These are phyloP conservation scores for Capreolus pygargus DNA, from an alignment of 2,113 vertebrate species.

Conservation along the genomic window DNA sequence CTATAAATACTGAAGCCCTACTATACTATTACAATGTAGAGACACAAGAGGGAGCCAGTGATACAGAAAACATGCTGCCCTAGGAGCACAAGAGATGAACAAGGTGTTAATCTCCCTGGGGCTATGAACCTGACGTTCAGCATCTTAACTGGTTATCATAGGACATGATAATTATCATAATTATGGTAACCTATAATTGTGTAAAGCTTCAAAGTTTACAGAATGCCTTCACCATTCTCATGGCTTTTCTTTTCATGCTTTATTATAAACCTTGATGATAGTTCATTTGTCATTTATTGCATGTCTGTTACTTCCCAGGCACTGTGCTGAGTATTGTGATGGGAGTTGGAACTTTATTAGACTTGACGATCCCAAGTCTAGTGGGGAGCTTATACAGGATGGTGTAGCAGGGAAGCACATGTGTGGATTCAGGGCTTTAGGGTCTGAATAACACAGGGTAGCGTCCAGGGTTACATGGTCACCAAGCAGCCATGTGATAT, in stretches of 20 bases:
- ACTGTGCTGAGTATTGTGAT: not conserved
- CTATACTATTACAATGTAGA: not conserved
- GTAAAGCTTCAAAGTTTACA: not conserved
- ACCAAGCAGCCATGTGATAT: not conserved
- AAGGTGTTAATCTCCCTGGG: not conserved
- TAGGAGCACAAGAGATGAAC: no score
- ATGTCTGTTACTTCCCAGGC: not conserved
- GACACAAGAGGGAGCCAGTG: not conserved
- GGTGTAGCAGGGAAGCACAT: not conserved
- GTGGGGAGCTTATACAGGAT: not conserved
- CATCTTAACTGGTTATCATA: not conserved
- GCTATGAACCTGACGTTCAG: not conserved
- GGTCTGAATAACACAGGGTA: not conserved
- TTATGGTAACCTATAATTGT: not conserved
- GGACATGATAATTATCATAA: not conserved
- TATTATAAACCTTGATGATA: not conserved
- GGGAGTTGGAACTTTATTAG: not conserved
- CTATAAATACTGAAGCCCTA: not conserved
- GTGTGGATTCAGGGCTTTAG: not conserved
- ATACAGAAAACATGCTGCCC: not conserved
- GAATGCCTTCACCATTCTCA: not conserved
- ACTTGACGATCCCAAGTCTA: not conserved
- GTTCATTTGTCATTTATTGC: not conserved
- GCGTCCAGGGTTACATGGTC: not conserved
- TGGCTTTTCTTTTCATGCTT: not conserved